Base-by-base conservation (phyloP, 2,113 vertebrate genomes). In the Jaculus jaculus region DNA sequence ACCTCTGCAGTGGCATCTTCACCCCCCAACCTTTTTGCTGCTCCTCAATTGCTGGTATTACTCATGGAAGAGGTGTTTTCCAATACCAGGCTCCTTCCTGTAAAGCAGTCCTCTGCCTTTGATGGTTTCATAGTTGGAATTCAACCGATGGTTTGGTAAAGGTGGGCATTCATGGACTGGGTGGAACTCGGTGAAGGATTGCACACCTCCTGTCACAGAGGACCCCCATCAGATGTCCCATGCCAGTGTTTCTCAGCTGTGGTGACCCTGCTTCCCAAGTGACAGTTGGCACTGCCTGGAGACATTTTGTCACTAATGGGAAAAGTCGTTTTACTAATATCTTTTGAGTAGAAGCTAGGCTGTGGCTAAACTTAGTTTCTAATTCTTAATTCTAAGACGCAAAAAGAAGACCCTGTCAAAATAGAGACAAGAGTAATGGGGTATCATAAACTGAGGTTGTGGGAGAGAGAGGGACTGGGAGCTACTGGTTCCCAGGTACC, bases 291-390 rank as follows among this genome's bases (percentile, higher is more conserved):
- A 47, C 18, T 1, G 23, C 23, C 28, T 51, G 71, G 37, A 54
- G 54, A 54, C 54, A 54, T 54, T 54, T 54, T 7, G 17, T 88
- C 51, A 12, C 12, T 12, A 0, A 24, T 17, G 30, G 61, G 17
- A 47, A 66, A 0, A 5, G 15, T 18, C 54, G 71, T 2, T 15
- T 7, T 60, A 4, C 23, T 7, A 23, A 34, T 7, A 0, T 23
- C 60, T 3, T 3, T 17, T 6, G 23, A 5, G 30, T 5, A 28
- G 51, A 51, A 54, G 28, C 3, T 16, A 7, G 47, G 66, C 54
- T 34, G 1, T 63, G 17, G 4, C 5, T 23, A 2, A 28, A 5
- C 7, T 47, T 47, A 9, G 1, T 12, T 7, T 2, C 0, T 0
- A 5, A 0, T 4, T 17, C 30, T 54, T 54, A 54, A 54, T 54